These are phyloP conservation scores for Panagrolaimus sp. DNA, from an alignment of 1,140 invertebrate genomes.

Conservation along the genomic window DNA sequence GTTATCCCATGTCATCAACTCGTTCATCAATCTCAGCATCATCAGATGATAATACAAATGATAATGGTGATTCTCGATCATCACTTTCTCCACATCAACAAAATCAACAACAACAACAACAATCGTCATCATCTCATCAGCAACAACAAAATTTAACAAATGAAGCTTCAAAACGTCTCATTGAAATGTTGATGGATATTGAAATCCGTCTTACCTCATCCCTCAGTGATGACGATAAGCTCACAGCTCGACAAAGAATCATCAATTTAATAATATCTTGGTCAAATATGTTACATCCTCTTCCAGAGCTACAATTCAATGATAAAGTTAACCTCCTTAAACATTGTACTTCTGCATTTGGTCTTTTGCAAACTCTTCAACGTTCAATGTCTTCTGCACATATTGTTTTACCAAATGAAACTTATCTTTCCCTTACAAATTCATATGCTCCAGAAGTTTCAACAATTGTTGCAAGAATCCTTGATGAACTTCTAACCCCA, in stretches of 20 bases:
- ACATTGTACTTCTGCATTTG: constrained; percentile 35
- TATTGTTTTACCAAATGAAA: constrained; percentile 45
- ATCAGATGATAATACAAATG: neutral
- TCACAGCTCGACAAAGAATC: constrained; percentile 28
- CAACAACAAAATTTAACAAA: neutral
- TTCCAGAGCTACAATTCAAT: constrained; percentile 44
- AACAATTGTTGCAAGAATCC: constrained; percentile 30
- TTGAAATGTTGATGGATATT: constrained; percentile 48
- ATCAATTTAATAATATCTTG: constrained; percentile 42
- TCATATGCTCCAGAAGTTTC: constrained; percentile 31
- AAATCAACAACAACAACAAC: neutral
- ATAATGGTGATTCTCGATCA: neutral
- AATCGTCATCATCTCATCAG: no score
- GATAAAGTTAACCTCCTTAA: constrained; percentile 49
- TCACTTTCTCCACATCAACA: neutral
- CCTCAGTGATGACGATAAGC: constrained; percentile 23
- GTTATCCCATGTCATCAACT: neutral
- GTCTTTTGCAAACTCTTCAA: constrained; percentile 42
- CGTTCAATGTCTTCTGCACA: constrained; percentile 35
- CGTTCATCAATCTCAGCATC: neutral
- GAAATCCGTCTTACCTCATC: constrained; percentile 34
- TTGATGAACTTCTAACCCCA: constrained; percentile 47
- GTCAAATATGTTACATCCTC: constrained; percentile 49
- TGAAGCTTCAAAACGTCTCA: constrained; percentile 28
- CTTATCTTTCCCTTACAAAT: constrained; percentile 33